Percentiles rank a stretch among this genome's conserved stretches.
Evolutionary conservation across 2,113 vertebrate species (phyloP).

Genomic region (Crotalus horridus): DNA sequence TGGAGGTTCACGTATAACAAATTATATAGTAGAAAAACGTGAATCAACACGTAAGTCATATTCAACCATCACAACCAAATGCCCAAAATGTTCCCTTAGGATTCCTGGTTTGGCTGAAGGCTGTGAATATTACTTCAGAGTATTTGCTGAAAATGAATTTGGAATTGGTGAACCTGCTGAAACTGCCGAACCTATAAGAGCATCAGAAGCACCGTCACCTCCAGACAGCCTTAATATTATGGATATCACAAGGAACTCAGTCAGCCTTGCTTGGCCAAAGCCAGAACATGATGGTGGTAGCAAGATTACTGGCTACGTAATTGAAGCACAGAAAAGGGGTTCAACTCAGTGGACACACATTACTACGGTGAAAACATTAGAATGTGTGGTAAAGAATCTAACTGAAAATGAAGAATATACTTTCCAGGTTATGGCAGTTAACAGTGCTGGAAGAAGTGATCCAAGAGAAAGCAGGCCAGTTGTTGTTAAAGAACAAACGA

Average conservation of each 20-base stretch:
- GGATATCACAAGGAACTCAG: constrained; percentile 87
- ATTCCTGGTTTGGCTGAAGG: constrained; percentile 87
- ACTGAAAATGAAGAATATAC: constrained; percentile 94
- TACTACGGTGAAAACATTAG: constrained; percentile 85
- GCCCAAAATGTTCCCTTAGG: constrained; percentile 83
- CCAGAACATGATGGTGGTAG: constrained; percentile 94
- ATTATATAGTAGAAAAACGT: constrained; percentile 96
- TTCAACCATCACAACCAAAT: constrained; percentile 85
- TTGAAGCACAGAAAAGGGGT: constrained; percentile 94
- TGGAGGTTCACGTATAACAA: constrained; percentile 91
- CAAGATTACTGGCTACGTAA: constrained; percentile 92
- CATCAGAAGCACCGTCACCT: constrained; percentile 88
- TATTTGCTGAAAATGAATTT: constrained; percentile 95
- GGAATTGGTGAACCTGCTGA: constrained; percentile 92
- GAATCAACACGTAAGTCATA: constrained; percentile 96
- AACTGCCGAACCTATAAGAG: constrained; percentile 88
- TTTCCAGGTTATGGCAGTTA: constrained; percentile 95
- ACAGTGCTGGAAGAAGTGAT: constrained; percentile 88
- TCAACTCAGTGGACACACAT: constrained; percentile 91
- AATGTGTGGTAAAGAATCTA: constrained; percentile 88
- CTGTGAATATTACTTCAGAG: constrained; percentile 96
- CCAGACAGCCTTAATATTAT: constrained; percentile 90
- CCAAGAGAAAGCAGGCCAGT: constrained; percentile 89
- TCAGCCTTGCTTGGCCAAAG: constrained; percentile 93
- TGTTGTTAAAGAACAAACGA: constrained; percentile 85